phyloP scores from a whole-genome alignment of 2,888 invertebrate genomes.

The Lutraria lutraria region DNA sequence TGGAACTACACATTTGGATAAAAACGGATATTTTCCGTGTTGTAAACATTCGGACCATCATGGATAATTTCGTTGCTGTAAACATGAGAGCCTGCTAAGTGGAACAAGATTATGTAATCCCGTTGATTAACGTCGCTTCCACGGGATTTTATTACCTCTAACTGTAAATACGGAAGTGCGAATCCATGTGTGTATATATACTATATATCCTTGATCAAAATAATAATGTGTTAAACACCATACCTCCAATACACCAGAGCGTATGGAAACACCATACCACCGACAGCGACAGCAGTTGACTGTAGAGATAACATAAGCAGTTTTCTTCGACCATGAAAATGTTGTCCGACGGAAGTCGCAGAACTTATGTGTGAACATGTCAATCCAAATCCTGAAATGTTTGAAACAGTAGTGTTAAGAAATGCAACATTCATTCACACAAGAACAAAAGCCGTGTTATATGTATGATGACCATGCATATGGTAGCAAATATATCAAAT shows the following conservation, averaged over 20 bases:
- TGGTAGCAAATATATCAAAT: too few relatives aligned
- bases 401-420: not conserved
- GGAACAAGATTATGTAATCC: too few relatives aligned
- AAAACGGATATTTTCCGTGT: too few relatives aligned
- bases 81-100: too few relatives aligned
- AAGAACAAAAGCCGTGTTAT: not conserved
- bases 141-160: too few relatives aligned
- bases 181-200: too few relatives aligned
- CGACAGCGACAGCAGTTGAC: not conserved
- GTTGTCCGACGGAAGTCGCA: not conserved
- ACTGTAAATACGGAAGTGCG: too few relatives aligned
- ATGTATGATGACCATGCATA: not conserved
- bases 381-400: not conserved
- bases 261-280: slow-evolving; percentile 21
- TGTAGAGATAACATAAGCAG: not conserved
- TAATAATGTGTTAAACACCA: not conserved
- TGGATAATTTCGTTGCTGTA: too few relatives aligned
- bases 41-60: too few relatives aligned
- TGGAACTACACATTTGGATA: too few relatives aligned
- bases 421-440: not conserved
- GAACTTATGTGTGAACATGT: not conserved
- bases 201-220: too few relatives aligned
- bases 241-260: slow-evolving; percentile 5
- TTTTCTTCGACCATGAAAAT: not conserved
- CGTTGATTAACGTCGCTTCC: too few relatives aligned